Conservation (phyloP, 2,888 invertebrate species). For the Dicranocentrus wangi region DNA sequence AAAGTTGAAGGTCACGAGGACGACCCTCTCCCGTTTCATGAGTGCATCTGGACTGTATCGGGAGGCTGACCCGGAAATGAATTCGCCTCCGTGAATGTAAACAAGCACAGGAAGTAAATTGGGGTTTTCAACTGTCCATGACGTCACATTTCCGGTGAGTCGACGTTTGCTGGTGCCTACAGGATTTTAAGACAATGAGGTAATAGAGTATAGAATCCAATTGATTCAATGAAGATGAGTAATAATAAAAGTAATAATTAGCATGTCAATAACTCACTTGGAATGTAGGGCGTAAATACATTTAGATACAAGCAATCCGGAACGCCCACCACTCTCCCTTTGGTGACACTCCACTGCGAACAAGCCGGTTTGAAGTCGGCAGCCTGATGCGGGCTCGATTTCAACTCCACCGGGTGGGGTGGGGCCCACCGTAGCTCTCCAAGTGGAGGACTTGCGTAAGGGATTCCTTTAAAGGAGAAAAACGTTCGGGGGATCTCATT, state of each 20-base stretch:
- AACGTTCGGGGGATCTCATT: constrained; percentile 60
- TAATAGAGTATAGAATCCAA: too few species aligned
- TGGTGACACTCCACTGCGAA: constrained; percentile 69
- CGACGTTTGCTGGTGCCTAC: constrained; percentile 20
- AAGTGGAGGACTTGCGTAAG: constrained; percentile 65
- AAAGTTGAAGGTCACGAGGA: constrained; percentile 70
- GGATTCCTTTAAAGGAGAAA: constrained; percentile 68
- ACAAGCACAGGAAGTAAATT: constrained; percentile 68
- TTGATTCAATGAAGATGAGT: constrained; percentile 4
- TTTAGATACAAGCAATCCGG: constrained; percentile 71
- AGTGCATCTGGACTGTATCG: constrained; percentile 59
- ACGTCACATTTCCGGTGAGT: constrained; percentile 43
- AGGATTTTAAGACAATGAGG: not conserved
- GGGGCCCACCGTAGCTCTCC: constrained; percentile 63
- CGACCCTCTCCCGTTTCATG: constrained; percentile 65
- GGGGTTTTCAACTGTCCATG: constrained; percentile 64
- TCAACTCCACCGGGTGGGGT: constrained; percentile 55
- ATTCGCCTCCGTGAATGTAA: constrained; percentile 71
- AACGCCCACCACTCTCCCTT: constrained; percentile 64
- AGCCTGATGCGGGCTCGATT: constrained; percentile 61
- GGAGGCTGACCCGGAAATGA: constrained; percentile 63
- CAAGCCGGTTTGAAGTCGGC: constrained; percentile 69
- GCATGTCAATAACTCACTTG: constrained; percentile 61
- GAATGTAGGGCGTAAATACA: constrained; percentile 71
- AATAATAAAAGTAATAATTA: too few species aligned